These are phyloP conservation scores for Aphidius gifuensis DNA, from an alignment of 1,140 invertebrate genomes.

Conservation along the genomic window DNA sequence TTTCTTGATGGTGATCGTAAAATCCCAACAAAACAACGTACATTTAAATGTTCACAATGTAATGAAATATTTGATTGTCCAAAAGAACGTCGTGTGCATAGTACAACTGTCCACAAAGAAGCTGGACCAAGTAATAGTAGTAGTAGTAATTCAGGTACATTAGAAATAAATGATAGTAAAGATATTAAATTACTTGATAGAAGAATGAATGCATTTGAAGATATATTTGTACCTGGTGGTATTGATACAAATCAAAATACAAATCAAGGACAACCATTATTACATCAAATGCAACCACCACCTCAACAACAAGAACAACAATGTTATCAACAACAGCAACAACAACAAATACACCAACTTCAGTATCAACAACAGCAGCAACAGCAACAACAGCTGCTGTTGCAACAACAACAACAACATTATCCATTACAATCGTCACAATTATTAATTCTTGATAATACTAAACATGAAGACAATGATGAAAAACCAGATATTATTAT, in stretches of 20 bases:
- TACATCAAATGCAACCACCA: slow-evolving; percentile 28
- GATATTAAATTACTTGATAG: slow-evolving; percentile 52
- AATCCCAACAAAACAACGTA: slow-evolving; percentile 45
- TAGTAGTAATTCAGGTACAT: slow-evolving; percentile 43
- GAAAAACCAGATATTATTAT: slow-evolving; percentile 41
- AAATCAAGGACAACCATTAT: slow-evolving; percentile 43
- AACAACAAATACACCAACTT: slow-evolving; percentile 33
- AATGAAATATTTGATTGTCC: slow-evolving; percentile 62
- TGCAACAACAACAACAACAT: slow-evolving; percentile 43
- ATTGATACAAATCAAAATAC: too few species aligned
- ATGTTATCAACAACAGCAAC: slow-evolving; percentile 47
- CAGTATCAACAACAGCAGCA: slow-evolving; percentile 38
- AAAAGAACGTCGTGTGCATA: slow-evolving; percentile 65
- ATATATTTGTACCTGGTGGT: slow-evolving; percentile 45
- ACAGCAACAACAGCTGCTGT: slow-evolving; percentile 26
- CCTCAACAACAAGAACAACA: slow-evolving; percentile 37
- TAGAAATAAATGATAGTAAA: slow-evolving; percentile 43
- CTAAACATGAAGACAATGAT: slow-evolving; percentile 38
- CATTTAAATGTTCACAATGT: slow-evolving; percentile 62
- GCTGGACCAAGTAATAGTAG: slow-evolving; percentile 51
- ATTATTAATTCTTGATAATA: slow-evolving; percentile 21
- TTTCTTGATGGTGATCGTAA: slow-evolving; percentile 53
- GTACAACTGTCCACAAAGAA: slow-evolving; percentile 52
- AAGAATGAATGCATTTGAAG: slow-evolving; percentile 50
- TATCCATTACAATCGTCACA: slow-evolving; percentile 48